Evolutionary conservation across 2,888 invertebrate genomes (phyloP), one percentile per base, ranked within the genome.

Genomic region (Camponotus fellah): DNA sequence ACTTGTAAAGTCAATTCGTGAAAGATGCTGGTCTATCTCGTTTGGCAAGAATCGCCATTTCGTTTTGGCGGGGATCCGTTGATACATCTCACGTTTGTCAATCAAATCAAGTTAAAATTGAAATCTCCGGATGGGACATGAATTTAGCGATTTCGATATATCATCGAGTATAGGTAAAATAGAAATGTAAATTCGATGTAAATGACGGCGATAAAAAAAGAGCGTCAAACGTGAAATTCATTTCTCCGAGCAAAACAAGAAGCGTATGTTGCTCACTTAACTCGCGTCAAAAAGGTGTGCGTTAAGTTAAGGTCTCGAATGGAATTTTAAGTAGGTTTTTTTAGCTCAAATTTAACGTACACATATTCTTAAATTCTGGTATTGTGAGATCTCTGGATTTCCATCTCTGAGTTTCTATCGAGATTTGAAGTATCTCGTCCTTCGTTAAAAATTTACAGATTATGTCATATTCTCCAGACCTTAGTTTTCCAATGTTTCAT

Each of bases 131-230:
- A 37, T 17, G 75, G 21, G 46, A 71, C 53, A 37, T 72, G 79
- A 72, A 60, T 71, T 72, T 71, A 17, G 17, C 72, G 72, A 80
- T 80, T 60, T 62, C 72, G 79, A 80, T 80, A 62, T 80, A 72
- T 80, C 72, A 72, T 17, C 60, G 26, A 46, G 37, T 62, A 71
- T 12, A 37, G 71, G 14, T 46, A 72, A 80, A 72, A 72, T 37
- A 72, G 72, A 26, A 72, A 80, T 60, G 79, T 72, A 62, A 62
- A 80, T 72, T 72, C 46, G 46, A 34, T 72, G 72, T 62, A 80
- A 80, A 80, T 37, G 46, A 80, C 17, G 34, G 56, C 46, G 71
- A 79, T 46, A 37, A 46, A 49, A 49, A 26, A 8, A 21, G 72
- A 46, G 12, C 8, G n/a, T 12, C 46, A 53, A 66, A 66, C 76